Evolutionary conservation across 2,113 vertebrate genomes (phyloP), one percentile per base, ranked within the genome.

Genomic region (Myodes glareolus): DNA sequence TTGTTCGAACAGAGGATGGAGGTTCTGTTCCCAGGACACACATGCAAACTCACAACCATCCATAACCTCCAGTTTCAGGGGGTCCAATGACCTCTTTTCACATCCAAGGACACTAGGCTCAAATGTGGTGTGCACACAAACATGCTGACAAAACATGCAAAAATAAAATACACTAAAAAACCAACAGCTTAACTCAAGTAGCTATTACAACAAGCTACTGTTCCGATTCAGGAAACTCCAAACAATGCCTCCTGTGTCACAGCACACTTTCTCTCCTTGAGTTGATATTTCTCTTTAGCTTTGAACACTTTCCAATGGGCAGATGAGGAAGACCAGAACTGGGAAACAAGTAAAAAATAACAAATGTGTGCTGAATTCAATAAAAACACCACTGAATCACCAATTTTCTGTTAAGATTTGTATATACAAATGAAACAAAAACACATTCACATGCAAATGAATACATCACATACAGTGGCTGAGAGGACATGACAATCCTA

Each of bases 391-490:
- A 52, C 13, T 61, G 27, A 91, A 88, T 10, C 19, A n/a, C 47
- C n/a, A 85, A 75, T 93, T 92, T 80, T 82, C 47, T 80, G 4
- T 91, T 91, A 92, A 95, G 78, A 31, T 31, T 33, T 92, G 63
- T 50, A 76, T 27, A 52, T 75, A 81, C 58, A 70, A 21, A 72
- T 80, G 29, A 90, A 86, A 39, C 88, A 12, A 85, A 88, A 93
- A 58, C 25, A 93, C 1, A 27, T 29, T 45, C 13, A 9, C 17
- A 25, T 67, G 58, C 13, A 45, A 61, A 47, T 47, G 65, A 77
- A 70, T 68, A 36, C 78, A 72, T 36, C 45, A 67, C n/a, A 42
- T 42, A 65, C 33, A 91, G 6, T 7, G 50, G 39, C 39, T 45
- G 52, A 94, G 80, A 93, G 95, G 67, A 86, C 17, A 17, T 6